phyloP scores from a whole-genome alignment of 2,113 vertebrate genomes.

The Sphyrna mokarran region DNA sequence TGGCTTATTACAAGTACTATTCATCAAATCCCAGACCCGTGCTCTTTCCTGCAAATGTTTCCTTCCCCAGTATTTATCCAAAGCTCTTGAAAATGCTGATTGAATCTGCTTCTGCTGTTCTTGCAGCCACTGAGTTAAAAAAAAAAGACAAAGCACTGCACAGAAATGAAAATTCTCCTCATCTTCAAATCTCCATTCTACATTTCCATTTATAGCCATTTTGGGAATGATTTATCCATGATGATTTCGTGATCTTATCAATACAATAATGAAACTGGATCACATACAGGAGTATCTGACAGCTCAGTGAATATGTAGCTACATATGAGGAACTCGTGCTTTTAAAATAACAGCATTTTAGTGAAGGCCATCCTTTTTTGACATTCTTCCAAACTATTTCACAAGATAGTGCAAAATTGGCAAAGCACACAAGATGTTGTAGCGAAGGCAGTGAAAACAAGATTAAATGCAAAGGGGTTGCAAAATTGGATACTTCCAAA shows the following conservation, averaged over 20 bases:
- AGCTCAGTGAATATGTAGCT: background rate
- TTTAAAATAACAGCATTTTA: background rate
- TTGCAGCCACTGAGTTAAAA: background rate
- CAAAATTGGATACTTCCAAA: background rate
- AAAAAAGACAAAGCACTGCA: background rate
- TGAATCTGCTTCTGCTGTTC: background rate
- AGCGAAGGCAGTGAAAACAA: background rate
- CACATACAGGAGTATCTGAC: background rate
- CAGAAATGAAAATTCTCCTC: background rate
- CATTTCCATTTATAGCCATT: background rate
- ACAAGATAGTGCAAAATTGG: background rate
- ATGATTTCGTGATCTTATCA: background rate
- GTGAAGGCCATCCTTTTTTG: background rate
- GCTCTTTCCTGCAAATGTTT: background rate
- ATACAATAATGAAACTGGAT: background rate
- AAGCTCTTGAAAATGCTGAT: background rate
- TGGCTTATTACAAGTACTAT: background rate
- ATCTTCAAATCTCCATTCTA: background rate
- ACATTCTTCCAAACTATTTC: background rate
- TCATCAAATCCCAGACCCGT: background rate
- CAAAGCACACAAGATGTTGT: background rate
- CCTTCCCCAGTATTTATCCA: too few species aligned
- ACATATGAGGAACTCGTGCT: background rate
- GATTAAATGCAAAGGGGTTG: background rate
- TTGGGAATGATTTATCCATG: background rate